Evolutionary conservation across 53 echinoderm and acorn worm genomes (phyloP).

Genomic region (Paracentrotus lividus): DNA sequence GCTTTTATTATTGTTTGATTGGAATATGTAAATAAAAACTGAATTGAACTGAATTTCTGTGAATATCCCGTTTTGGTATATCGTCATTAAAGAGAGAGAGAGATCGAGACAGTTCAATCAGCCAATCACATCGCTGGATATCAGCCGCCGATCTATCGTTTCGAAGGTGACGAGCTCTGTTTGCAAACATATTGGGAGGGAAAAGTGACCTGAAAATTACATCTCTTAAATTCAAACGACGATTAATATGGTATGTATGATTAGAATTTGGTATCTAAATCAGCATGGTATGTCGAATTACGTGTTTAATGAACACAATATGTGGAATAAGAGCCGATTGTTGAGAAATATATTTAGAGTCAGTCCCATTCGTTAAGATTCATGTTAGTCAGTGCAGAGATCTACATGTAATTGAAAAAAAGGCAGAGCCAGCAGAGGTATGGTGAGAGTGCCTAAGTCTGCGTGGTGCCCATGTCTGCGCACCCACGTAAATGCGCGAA

Average conservation of each 20-base stretch:
- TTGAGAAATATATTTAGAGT: neutral
- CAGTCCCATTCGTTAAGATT: neutral
- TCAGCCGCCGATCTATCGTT: neutral
- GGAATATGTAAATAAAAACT: too few relatives aligned
- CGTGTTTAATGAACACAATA: neutral
- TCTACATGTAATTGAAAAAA: too few relatives aligned
- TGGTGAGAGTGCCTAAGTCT: too few relatives aligned
- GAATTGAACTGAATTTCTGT: too few relatives aligned
- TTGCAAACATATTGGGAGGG: slow-evolving; percentile 24
- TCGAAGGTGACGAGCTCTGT: slow-evolving; percentile 32
- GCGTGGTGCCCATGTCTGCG: too few relatives aligned
- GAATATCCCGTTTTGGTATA: neutral
- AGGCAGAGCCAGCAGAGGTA: too few relatives aligned
- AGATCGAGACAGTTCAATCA: neutral
- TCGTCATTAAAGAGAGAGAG: neutral
- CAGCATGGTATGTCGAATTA: neutral
- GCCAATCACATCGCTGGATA: slow-evolving; percentile 21
- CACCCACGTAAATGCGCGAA: too few relatives aligned
- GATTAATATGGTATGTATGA: neutral
- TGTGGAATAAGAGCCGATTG: neutral
- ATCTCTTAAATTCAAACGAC: neutral
- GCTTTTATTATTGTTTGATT: too few relatives aligned
- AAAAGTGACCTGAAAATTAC: neutral
- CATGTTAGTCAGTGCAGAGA: neutral
- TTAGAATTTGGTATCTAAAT: neutral